Conservation (phyloP, 2,113 vertebrate genomes). For the Nycticryphes semicollaris region DNA sequence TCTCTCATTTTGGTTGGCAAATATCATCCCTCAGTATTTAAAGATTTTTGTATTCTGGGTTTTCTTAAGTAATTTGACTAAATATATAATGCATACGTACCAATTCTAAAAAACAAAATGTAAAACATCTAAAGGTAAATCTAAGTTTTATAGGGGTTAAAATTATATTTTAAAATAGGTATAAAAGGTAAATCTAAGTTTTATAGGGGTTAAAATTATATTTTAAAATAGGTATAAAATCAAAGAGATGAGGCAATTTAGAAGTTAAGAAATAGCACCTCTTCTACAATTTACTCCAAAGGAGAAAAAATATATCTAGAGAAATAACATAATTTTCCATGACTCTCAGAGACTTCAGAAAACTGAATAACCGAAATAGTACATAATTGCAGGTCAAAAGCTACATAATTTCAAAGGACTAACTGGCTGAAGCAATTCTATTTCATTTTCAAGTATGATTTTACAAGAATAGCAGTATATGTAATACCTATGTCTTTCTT, state of each 20-base stretch:
- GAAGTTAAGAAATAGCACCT: neutral
- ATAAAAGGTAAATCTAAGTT: neutral
- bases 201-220: neutral
- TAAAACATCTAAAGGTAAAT: neutral
- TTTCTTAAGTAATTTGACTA: neutral
- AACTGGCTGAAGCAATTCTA: neutral
- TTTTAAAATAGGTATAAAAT: neutral
- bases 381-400: neutral
- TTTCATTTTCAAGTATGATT: neutral
- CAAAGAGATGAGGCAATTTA: neutral
- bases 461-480: neutral
- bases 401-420: neutral
- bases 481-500: neutral
- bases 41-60: neutral
- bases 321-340: neutral
- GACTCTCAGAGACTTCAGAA: neutral
- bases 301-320: neutral
- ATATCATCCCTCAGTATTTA: neutral
- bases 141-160: neutral
- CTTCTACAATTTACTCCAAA: neutral
- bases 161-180: neutral
- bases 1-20: neutral
- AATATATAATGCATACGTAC: neutral
- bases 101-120: neutral
- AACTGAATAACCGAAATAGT: neutral